Percentiles rank a stretch among this genome's conserved stretches.
Evolutionary conservation across 37 sponge, comb jelly and placozoan species (phyloP).

Genomic region (Cladorhizidae sp.): DNA sequence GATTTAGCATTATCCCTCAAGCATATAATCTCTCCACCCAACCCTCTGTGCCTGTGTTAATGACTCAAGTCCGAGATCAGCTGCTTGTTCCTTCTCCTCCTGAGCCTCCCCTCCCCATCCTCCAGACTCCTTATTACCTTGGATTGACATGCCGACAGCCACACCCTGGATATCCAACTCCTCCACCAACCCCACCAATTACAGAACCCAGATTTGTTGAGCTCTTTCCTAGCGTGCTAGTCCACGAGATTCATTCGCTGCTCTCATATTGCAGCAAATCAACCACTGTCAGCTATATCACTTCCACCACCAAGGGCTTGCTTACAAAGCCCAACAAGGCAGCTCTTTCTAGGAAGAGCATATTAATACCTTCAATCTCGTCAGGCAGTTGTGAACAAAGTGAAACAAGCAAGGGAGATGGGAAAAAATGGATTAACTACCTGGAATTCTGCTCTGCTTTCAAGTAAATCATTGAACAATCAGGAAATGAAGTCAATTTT

Average conservation of each 20-base stretch:
- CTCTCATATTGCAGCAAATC: not conserved
- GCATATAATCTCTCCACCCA: not conserved
- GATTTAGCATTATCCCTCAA: not conserved
- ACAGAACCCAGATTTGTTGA: slow-evolving; percentile 42
- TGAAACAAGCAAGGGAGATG: not conserved
- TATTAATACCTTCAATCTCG: not conserved
- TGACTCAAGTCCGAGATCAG: slow-evolving; percentile 71
- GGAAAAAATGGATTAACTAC: slow-evolving; percentile 41
- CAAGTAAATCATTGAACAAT: slow-evolving; percentile 13
- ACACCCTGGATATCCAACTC: slow-evolving; percentile 12
- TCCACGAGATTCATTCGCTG: not conserved
- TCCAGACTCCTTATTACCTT: slow-evolving; percentile 64
- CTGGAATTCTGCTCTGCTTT: slow-evolving; percentile 27
- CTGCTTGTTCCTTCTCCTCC: slow-evolving; percentile 66
- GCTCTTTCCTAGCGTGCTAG: slow-evolving; percentile 23
- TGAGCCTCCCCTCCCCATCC: slow-evolving; percentile 72
- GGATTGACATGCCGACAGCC: slow-evolving; percentile 45
- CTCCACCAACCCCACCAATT: slow-evolving; percentile 39
- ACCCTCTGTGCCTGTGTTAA: slow-evolving; percentile 49
- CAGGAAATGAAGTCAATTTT: not conserved
- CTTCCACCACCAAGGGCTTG: not conserved
- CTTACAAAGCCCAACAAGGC: too few species aligned
- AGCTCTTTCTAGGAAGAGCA: not conserved
- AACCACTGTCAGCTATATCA: not conserved
- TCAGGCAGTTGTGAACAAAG: not conserved